Conservation (phyloP, 2,888 invertebrate species). For the Eilema griseolum region DNA sequence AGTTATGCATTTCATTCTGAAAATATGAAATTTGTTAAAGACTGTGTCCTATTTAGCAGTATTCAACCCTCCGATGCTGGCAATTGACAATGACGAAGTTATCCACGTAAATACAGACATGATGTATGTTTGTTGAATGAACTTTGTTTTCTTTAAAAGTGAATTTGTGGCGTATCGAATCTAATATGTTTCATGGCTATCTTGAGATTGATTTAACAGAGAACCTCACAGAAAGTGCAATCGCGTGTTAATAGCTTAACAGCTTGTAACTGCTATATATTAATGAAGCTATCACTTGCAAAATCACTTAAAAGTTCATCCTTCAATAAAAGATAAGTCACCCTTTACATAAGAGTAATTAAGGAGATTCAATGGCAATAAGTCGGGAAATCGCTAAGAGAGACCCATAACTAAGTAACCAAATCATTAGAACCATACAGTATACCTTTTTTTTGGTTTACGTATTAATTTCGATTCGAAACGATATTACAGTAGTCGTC, state of each 20-base stretch:
- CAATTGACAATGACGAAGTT: not conserved
- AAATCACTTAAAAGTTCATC: not conserved
- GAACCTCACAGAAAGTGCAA: not conserved
- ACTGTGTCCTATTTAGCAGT: not conserved
- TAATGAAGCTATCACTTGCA: not conserved
- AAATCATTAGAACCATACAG: not conserved
- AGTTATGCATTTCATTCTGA: constrained; percentile 97
- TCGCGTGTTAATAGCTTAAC: not conserved
- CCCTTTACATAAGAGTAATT: not conserved
- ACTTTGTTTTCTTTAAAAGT: too few relatives aligned
- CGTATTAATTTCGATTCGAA: not conserved
- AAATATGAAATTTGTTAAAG: constrained; percentile 7
- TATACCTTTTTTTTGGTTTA: not conserved
- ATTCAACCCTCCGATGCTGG: not conserved
- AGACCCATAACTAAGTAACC: not conserved
- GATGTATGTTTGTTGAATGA: too few relatives aligned
- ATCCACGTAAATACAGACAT: not conserved
- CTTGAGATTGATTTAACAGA: not conserved
- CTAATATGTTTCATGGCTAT: not conserved
- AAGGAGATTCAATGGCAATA: not conserved
- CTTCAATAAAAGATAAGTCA: not conserved
- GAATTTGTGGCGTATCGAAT: not conserved
- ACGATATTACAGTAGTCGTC: not conserved
- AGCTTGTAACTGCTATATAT: not conserved
- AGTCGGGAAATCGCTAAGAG: not conserved